Conservation (phyloP, 2,113 vertebrate genomes). For the Pyrgilauda ruficollis region DNA sequence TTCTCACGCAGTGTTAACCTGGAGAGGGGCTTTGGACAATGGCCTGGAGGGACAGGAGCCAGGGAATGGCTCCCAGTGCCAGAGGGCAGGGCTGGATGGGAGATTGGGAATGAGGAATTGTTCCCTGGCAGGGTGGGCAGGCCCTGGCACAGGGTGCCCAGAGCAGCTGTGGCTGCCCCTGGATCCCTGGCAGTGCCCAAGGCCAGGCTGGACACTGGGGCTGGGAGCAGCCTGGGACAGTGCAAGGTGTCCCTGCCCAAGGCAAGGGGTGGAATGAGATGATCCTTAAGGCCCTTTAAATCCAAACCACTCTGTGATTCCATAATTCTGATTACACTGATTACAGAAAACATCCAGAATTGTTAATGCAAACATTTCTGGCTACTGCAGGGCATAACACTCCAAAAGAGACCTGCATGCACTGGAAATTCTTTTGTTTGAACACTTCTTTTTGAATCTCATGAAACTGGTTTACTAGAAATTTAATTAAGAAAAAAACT, state of each 20-base stretch:
- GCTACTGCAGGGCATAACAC: neutral
- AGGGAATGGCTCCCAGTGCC: neutral
- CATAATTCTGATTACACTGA: neutral
- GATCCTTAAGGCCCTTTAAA: rapidly evolving
- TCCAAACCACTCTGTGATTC: neutral
- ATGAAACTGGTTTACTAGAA: neutral
- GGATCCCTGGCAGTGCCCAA: neutral
- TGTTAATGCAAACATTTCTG: neutral
- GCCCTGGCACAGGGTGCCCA: neutral
- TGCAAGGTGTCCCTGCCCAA: neutral
- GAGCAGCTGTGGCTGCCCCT: neutral
- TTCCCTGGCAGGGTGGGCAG: neutral
- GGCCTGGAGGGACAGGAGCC: rapidly evolving
- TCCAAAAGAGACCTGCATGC: neutral
- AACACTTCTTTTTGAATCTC: neutral
- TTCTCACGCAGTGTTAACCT: neutral
- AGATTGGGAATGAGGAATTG: neutral
- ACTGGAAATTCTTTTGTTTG: neutral
- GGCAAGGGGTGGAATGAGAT: rapidly evolving
- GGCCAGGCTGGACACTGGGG: neutral
- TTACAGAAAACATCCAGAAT: neutral
- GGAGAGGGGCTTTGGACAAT: neutral
- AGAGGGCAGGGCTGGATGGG: neutral
- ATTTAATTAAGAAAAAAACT: neutral
- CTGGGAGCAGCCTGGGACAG: neutral